A percentile compares a stretch with the other conserved stretches of the same genome.
Evolutionary conservation across 2,797 vertebrate genomes (phyloP).

Genomic region (Pipistrellus kuhlii): DNA sequence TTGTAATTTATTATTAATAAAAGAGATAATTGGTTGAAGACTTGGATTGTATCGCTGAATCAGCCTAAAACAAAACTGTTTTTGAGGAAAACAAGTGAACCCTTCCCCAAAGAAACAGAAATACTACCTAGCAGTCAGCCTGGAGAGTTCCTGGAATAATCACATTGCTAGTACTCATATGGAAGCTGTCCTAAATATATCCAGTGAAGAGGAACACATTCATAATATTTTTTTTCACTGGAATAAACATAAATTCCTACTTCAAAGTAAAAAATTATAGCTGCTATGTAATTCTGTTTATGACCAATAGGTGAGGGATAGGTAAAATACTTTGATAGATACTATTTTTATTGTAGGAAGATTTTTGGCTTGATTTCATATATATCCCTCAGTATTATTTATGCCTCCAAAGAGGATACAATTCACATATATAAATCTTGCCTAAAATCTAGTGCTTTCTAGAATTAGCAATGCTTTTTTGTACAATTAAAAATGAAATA

Average conservation of each 20-base stretch:
- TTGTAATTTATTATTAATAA: slow-evolving; percentile 60
- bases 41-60: neutral
- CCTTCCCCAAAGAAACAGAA: neutral
- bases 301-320: neutral
- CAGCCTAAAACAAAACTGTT: neutral
- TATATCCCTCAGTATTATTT: neutral
- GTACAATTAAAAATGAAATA: slow-evolving; percentile 30
- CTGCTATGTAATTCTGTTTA: neutral
- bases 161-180: neutral
- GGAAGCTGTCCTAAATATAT: neutral
- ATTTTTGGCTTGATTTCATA: neutral
- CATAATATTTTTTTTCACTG: neutral
- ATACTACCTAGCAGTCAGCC: neutral
- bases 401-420: neutral
- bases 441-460: slow-evolving; percentile 13
- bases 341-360: neutral
- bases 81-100: neutral
- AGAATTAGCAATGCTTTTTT: neutral
- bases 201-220: neutral
- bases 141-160: neutral
- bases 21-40: neutral
- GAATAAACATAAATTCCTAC: neutral
- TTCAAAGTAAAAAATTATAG: neutral
- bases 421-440: neutral
- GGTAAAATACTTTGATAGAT: slow-evolving; percentile 36